Evolutionary conservation across 2,113 vertebrate genomes (phyloP).

Genomic region (Himantopus leucocephalus): DNA sequence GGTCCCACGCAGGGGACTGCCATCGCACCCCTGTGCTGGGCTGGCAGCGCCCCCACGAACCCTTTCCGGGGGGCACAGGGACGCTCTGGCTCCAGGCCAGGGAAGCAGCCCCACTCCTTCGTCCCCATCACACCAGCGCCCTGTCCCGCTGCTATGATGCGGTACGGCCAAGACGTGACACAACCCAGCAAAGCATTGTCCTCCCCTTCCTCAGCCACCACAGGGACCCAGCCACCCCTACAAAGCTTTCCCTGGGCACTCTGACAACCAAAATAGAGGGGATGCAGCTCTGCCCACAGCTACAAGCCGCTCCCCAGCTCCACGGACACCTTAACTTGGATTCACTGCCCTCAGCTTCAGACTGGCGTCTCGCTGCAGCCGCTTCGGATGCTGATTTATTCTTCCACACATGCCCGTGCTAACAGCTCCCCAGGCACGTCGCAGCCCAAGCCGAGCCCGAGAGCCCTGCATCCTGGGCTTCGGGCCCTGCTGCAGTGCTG

Average conservation of each 20-base stretch:
- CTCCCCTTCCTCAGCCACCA: not conserved
- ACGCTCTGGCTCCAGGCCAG: not conserved
- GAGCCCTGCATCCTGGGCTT: constrained; percentile 56
- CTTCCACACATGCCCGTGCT: not conserved
- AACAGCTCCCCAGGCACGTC: constrained; percentile 33
- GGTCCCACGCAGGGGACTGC: not conserved
- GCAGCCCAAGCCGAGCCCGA: constrained; percentile 29
- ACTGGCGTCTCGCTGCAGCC: not conserved
- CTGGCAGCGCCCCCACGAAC: fast-evolving
- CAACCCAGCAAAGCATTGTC: not conserved
- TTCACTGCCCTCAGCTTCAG: not conserved
- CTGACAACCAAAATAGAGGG: not conserved
- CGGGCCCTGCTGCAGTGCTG: constrained; percentile 63
- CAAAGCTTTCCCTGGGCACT: not conserved
- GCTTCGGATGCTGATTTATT: not conserved
- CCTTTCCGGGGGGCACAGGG: not conserved
- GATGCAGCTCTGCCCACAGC: not conserved
- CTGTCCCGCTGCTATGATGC: fast-evolving
- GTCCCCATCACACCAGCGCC: not conserved
- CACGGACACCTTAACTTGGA: not conserved
- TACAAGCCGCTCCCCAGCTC: not conserved
- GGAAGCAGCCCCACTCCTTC: not conserved
- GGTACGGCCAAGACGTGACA: fast-evolving
- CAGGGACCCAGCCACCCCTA: not conserved
- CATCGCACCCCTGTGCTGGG: not conserved